A percentile compares a stretch with the other conserved stretches of the same genome.
Evolutionary conservation across 2,113 vertebrate species (phyloP).

Genomic region (Solenodon paradoxus): DNA sequence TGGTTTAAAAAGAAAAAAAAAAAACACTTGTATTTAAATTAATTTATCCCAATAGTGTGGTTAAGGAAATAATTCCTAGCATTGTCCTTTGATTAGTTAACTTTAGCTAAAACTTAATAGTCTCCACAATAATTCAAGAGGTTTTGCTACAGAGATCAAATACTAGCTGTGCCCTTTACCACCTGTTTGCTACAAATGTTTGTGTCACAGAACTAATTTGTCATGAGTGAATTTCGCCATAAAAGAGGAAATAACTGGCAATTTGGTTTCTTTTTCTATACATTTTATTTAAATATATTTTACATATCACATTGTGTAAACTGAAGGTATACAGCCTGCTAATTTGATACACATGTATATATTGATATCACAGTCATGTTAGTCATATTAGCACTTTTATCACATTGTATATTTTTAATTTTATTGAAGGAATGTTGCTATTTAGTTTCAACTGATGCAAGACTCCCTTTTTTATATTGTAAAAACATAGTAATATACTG

Average conservation of each 20-base stretch:
- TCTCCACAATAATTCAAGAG: neutral
- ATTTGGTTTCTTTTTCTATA: too few species aligned
- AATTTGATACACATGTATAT: too few species aligned
- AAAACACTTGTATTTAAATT: neutral
- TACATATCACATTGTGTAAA: too few species aligned
- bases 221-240: neutral
- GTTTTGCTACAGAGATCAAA: neutral
- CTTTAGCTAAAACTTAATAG: neutral
- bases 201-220: neutral
- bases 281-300: too few species aligned
- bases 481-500: too few species aligned
- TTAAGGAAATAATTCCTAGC: neutral
- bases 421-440: too few species aligned
- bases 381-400: too few species aligned
- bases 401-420: too few species aligned
- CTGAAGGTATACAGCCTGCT: too few species aligned
- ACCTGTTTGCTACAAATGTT: neutral
- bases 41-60: neutral
- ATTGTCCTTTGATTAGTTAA: neutral
- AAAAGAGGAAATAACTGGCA: neutral
- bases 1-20: neutral
- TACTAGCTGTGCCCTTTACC: neutral
- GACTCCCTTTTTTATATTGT: too few species aligned
- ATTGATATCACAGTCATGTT: too few species aligned
- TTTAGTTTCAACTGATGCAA: too few species aligned